Conservation (phyloP, 2,888 invertebrate genomes). For the Quadriops clusia region DNA sequence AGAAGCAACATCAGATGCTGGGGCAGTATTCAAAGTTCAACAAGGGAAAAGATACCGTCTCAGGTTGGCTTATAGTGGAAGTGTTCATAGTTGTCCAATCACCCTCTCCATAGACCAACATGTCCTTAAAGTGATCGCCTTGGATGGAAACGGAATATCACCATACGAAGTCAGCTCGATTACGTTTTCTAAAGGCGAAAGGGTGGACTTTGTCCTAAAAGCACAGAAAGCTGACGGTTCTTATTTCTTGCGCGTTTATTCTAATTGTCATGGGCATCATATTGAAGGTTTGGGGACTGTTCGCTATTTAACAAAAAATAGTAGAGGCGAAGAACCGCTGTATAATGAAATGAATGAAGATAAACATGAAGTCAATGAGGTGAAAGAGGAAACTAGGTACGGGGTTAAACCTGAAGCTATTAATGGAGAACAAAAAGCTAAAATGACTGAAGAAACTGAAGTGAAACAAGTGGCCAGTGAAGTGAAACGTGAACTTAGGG, state of each 20-base stretch:
- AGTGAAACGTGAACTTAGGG: too few relatives aligned
- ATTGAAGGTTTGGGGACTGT: constrained; percentile 45
- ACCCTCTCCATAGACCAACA: constrained; percentile 55
- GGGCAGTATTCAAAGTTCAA: constrained; percentile 40
- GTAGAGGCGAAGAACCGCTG: constrained; percentile 13
- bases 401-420: too few relatives aligned
- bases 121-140: constrained; percentile 48
- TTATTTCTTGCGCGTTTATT: constrained; percentile 51
- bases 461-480: constrained; percentile 9
- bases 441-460: constrained; percentile 6
- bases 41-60: constrained; percentile 53
- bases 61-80: constrained; percentile 53
- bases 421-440: too few relatives aligned
- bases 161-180: constrained; percentile 46
- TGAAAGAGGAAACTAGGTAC: too few relatives aligned
- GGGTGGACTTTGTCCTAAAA: constrained; percentile 61
- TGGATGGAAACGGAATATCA: constrained; percentile 57
- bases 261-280: constrained; percentile 39
- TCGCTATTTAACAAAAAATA: constrained; percentile 27
- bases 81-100: constrained; percentile 55
- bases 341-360: constrained; percentile 10
- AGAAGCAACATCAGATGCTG: constrained; percentile 5
- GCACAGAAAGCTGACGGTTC: constrained; percentile 44
- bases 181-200: constrained; percentile 56
- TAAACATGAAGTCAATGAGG: constrained; percentile 5